A percentile compares a stretch with the other conserved stretches of the same genome.
Evolutionary conservation across 2,113 vertebrate species (phyloP).

Genomic region (Oceanodroma tethys): DNA sequence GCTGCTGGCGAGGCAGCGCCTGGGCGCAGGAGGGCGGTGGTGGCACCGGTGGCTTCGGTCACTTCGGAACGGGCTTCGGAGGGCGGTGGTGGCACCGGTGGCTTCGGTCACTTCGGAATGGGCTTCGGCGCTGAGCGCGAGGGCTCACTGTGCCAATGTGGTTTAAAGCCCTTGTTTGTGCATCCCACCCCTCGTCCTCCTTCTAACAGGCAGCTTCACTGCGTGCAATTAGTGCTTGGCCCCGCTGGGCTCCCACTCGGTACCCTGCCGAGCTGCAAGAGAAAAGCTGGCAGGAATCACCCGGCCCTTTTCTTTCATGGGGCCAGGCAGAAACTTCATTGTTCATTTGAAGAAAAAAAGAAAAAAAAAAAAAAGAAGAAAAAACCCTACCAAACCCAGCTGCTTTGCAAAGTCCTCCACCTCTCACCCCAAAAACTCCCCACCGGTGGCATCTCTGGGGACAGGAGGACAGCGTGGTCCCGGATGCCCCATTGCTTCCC

Average conservation of each 20-base stretch:
- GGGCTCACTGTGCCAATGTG: not conserved
- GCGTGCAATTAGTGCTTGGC: not conserved
- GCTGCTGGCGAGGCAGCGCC: not conserved
- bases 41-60: not conserved
- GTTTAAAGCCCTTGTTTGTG: not conserved
- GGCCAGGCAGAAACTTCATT: not conserved
- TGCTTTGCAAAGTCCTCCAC: not conserved
- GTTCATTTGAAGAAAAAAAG: not conserved
- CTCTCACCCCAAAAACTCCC: not conserved
- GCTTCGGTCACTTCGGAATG: accelerated
- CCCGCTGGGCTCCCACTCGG: not conserved
- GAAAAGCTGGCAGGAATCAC: not conserved
- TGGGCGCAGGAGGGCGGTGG: not conserved
- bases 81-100: not conserved
- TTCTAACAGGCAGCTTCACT: not conserved
- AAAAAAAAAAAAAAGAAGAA: not conserved
- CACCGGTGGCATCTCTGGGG: not conserved
- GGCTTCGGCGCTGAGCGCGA: accelerated
- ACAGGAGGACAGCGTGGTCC: not conserved
- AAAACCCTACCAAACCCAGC: not conserved
- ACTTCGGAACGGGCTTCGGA: accelerated
- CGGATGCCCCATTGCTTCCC: accelerated
- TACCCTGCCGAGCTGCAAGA: not conserved
- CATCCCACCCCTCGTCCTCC: not conserved
- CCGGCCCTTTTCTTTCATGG: not conserved